Conservation (phyloP, 2,113 vertebrate species). For the Bos indicus region DNA sequence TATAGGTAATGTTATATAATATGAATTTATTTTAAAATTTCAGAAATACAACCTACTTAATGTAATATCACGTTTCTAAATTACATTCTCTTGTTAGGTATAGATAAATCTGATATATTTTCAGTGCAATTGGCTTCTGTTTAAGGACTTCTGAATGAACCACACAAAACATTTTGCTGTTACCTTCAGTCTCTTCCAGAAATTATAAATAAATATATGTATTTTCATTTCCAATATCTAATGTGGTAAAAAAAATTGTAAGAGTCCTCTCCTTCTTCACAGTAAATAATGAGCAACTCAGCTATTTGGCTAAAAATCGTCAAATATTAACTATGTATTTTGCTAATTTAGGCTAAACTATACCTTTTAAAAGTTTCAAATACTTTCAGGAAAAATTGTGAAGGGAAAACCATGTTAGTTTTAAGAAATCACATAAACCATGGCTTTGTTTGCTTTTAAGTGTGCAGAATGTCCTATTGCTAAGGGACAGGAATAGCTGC, state of each 20-base stretch:
- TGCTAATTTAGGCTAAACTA: constrained; percentile 40
- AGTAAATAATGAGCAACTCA: constrained; percentile 11
- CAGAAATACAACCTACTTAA: constrained; percentile 67
- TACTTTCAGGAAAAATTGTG: constrained; percentile 23
- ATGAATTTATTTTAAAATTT: constrained; percentile 59
- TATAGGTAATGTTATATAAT: background rate
- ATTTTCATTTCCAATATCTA: background rate
- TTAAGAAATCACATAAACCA: constrained; percentile 41
- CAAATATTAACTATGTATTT: constrained; percentile 1
- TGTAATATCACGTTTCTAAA: constrained; percentile 68
- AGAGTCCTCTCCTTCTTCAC: background rate
- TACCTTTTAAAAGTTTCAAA: constrained; percentile 51
- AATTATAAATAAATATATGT: background rate
- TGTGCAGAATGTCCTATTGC: background rate
- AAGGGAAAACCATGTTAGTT: constrained; percentile 19
- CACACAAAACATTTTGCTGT: constrained; percentile 2
- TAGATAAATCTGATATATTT: constrained; percentile 64
- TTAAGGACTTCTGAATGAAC: constrained; percentile 54
- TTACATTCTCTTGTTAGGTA: constrained; percentile 60
- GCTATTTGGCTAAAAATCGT: background rate
- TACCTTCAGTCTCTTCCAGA: background rate
- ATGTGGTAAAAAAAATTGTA: background rate
- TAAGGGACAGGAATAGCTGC: constrained; percentile 32
- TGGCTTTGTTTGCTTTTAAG: background rate
- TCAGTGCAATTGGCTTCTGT: constrained; percentile 25